Evolutionary conservation across 1,140 invertebrate species (phyloP), one percentile per base, ranked within the genome.

Genomic region (Ruditapes philippinarum): DNA sequence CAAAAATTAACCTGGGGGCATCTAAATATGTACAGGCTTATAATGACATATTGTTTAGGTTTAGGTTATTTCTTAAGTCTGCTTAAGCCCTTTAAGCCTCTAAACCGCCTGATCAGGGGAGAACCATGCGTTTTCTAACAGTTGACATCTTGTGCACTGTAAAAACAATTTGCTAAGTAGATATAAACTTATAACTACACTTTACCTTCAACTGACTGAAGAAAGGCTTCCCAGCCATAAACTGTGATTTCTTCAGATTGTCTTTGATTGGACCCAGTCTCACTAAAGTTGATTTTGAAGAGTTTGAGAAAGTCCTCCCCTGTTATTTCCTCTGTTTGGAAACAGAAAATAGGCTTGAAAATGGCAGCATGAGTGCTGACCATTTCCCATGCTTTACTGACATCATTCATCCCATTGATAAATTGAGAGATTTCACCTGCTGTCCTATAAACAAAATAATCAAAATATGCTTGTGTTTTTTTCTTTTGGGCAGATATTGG

Each of bases 341-440:
- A 45, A 42, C 81, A 84, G 25, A 84, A 70, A 5, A 73, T 31
- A 5, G 60, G 81, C 57, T 70, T 73, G 42, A 84, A 84, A 19
- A 70, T 0, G 0, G 70, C 65, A 12, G 60, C 60, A 36, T 84
- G 60, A 28, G 60, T 12, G 0, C 2, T 49, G 40, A 84, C 40
- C 36, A 73, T 84, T 14, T 73, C 65, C 81, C 65, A 84, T 31
- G 81, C 81, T 25, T 11, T 25, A 42, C 73, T 84, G 4, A 84
- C 81, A 84, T 84, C 81, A 84, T 84, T 84, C 60, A 84, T 45
- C 22, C 81, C 81, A 51, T 11, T 70, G 12, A 38, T 84, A 31
- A 84, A 84, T 49, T 84, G 81, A 4, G 81, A 84, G 17, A 84
- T 84, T 84, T 84, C 65, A 45, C 81, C 81, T 45, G 81, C 70